phyloP scores from a whole-genome alignment of 35 echinoderm and acorn worm genomes.

The Stichopus chloronotus region DNA sequence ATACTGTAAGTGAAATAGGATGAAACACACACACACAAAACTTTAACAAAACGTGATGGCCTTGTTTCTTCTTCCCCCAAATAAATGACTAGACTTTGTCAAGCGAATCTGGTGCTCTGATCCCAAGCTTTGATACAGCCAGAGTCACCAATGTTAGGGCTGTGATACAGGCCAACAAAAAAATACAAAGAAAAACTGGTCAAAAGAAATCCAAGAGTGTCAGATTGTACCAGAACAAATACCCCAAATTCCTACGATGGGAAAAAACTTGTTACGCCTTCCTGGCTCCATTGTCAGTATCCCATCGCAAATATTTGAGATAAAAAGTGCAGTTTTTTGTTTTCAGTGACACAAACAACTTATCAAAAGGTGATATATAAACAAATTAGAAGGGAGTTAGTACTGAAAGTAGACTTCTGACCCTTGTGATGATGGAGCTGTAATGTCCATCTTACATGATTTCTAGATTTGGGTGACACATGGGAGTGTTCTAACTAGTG shows the following conservation, averaged over 20 bases:
- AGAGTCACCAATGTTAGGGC: not conserved
- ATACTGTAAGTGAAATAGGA: no score
- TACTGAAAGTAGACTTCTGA: no score
- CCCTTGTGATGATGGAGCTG: no score
- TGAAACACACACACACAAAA: not conserved
- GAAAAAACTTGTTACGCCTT: not conserved
- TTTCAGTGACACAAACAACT: not conserved
- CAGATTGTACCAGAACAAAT: not conserved
- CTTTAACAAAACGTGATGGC: not conserved
- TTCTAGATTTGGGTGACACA: no score
- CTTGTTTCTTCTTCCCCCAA: not conserved
- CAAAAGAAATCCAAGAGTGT: not conserved
- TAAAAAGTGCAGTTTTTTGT: not conserved
- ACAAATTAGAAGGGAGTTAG: not conserved
- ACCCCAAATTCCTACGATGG: not conserved
- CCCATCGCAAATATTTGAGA: not conserved
- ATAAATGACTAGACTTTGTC: not conserved
- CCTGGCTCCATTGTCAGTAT: not conserved
- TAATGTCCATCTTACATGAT: no score
- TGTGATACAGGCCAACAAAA: not conserved
- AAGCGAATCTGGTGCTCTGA: not conserved
- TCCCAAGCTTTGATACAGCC: not conserved
- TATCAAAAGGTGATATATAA: not conserved
- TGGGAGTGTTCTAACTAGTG: no score
- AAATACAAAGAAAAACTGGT: not conserved